Evolutionary conservation across 2,797 vertebrate genomes (phyloP).

Genomic region (Danio aesculapii): DNA sequence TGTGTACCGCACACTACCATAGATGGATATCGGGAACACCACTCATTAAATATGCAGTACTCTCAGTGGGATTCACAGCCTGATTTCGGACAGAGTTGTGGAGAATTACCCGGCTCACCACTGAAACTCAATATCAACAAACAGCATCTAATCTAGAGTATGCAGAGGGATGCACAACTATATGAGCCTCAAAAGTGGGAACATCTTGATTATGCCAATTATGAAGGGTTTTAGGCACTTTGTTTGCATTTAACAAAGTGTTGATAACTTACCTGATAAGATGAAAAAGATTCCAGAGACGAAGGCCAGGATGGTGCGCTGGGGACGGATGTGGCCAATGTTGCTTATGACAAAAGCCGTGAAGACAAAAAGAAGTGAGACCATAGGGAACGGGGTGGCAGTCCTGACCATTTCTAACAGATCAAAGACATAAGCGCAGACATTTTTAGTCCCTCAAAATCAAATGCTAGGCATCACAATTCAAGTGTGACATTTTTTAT

Average conservation of each 20-base stretch:
- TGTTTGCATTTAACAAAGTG: background rate
- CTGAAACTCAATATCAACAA: conserved; percentile 8
- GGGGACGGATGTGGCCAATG: conserved; percentile 86
- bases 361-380: conserved; percentile 84
- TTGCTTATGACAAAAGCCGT: conserved; percentile 87
- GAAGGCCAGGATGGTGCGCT: conserved; percentile 85
- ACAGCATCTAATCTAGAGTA: background rate
- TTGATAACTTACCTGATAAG: conserved; percentile 75
- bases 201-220: background rate
- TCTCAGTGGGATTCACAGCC: conserved; percentile 34
- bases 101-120: conserved; percentile 7
- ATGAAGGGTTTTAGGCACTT: too few relatives aligned
- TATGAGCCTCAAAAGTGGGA: background rate
- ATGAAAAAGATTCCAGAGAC: conserved; percentile 87
- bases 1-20: conserved; percentile 20
- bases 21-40: conserved; percentile 44
- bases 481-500: background rate
- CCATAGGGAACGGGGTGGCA: conserved; percentile 85
- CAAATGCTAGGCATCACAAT: background rate
- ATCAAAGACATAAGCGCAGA: background rate
- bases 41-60: conserved; percentile 52
- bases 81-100: conserved; percentile 14
- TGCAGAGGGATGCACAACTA: background rate
- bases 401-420: conserved; percentile 77
- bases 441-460: background rate